A percentile compares a stretch with the other conserved stretches of the same genome.
These are phyloP conservation scores for Calidris pugnax DNA, from an alignment of 2,113 vertebrate species.

Conservation along the genomic window DNA sequence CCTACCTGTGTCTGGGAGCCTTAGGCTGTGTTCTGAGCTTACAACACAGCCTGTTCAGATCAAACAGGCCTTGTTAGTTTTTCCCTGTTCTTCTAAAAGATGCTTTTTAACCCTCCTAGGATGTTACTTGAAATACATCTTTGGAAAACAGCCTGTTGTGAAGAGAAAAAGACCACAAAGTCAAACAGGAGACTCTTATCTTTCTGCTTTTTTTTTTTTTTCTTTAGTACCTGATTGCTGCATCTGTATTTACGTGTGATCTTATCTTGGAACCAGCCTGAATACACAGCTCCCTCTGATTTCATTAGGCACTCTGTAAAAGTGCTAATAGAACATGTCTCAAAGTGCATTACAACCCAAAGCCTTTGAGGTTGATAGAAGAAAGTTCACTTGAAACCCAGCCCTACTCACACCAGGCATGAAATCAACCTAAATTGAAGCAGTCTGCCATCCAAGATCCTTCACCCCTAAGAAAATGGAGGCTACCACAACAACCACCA, in stretches of 20 bases:
- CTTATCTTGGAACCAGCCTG: constrained; percentile 4
- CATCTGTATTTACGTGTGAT: background rate
- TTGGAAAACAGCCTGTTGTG: background rate
- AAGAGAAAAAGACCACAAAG: constrained; percentile 8
- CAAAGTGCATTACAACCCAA: background rate
- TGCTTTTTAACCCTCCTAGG: background rate
- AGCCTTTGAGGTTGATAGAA: background rate
- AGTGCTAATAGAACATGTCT: background rate
- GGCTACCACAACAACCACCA: background rate
- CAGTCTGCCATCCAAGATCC: background rate
- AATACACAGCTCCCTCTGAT: background rate
- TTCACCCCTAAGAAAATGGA: background rate
- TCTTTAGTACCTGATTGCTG: background rate
- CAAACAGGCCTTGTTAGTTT: background rate
- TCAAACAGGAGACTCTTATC: constrained; percentile 24
- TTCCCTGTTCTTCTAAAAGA: background rate
- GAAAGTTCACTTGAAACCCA: background rate
- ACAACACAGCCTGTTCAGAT: background rate
- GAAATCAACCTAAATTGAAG: background rate
- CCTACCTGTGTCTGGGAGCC: background rate
- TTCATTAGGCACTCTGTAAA: background rate
- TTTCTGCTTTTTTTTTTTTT: background rate
- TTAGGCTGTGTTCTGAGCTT: background rate
- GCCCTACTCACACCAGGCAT: background rate
- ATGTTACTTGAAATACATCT: background rate